phyloP scores from a whole-genome alignment of 2,888 invertebrate species.

The Drosophila conformis region DNA sequence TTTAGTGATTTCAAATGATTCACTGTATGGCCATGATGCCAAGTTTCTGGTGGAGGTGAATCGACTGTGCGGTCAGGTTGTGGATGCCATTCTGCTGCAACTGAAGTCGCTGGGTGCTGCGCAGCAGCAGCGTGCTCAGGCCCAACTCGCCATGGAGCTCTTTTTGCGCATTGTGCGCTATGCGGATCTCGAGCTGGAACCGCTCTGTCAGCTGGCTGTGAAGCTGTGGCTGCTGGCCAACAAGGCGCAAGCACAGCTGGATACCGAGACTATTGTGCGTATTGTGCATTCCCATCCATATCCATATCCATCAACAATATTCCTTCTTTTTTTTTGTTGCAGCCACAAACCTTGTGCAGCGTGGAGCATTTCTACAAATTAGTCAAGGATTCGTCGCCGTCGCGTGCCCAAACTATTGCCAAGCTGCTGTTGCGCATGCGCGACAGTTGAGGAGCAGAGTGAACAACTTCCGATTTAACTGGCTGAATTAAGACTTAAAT shows the following conservation, averaged over 20 bases:
- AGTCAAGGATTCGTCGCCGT: slow-evolving; percentile 63
- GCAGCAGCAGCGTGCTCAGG: slow-evolving; percentile 89
- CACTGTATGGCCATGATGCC: slow-evolving; percentile 94
- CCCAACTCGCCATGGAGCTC: slow-evolving; percentile 90
- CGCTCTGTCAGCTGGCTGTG: slow-evolving; percentile 89
- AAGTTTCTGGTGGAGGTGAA: slow-evolving; percentile 93
- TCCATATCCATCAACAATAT: too few species aligned
- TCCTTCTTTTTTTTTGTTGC: slow-evolving; percentile 1
- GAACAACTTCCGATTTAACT: slow-evolving; percentile 25
- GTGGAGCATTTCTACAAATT: slow-evolving; percentile 74
- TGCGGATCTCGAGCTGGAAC: slow-evolving; percentile 87
- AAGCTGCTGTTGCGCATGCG: slow-evolving; percentile 71
- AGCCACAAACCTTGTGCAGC: slow-evolving; percentile 74
- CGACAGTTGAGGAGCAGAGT: slow-evolving; percentile 52
- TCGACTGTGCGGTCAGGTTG: slow-evolving; percentile 90
- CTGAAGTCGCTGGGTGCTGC: slow-evolving; percentile 89
- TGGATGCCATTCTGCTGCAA: slow-evolving; percentile 90
- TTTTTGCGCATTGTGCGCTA: slow-evolving; percentile 89
- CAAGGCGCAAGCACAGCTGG: slow-evolving; percentile 87
- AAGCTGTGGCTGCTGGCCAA: slow-evolving; percentile 93
- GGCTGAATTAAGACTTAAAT: slow-evolving; percentile 57
- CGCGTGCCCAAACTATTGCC: slow-evolving; percentile 64
- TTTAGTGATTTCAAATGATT: slow-evolving; percentile 95
- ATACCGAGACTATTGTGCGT: slow-evolving; percentile 85
- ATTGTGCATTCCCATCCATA: background rate